These are phyloP conservation scores for Nezara viridula DNA, from an alignment of 2,888 invertebrate genomes.

Conservation along the genomic window DNA sequence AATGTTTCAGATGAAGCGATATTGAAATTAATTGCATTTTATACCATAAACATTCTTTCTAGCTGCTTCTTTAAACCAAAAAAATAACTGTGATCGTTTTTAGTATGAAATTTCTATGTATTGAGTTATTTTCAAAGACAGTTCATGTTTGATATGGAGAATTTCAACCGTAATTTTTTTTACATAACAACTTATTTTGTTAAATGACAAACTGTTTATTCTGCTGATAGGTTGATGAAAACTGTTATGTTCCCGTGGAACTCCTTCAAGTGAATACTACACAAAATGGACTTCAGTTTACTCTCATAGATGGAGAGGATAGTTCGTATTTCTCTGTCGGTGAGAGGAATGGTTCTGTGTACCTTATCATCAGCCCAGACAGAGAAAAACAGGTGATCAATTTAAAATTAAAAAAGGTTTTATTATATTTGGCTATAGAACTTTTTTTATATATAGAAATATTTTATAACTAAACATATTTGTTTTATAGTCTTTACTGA, in stretches of 20 bases:
- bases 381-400: conserved; percentile 72
- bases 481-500: conserved; percentile 43
- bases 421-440: too few species aligned
- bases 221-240: conserved; percentile 80
- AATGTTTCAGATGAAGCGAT: too few species aligned
- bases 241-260: conserved; percentile 81
- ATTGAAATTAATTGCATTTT: too few species aligned
- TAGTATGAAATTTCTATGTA: too few species aligned
- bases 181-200: background rate
- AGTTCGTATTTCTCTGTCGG: conserved; percentile 81
- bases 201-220: background rate
- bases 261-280: conserved; percentile 81
- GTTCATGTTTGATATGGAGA: too few species aligned
- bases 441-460: background rate
- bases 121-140: too few species aligned
- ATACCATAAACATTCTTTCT: too few species aligned
- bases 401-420: background rate
- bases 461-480: background rate
- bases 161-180: too few species aligned
- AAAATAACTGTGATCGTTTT: too few species aligned
- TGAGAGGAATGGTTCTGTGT: conserved; percentile 81
- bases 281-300: conserved; percentile 69
- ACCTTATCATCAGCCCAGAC: conserved; percentile 81
- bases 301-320: conserved; percentile 70
- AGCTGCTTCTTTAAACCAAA: too few species aligned